Base-by-base conservation (phyloP, 2,888 invertebrate species). In the Calameuta idolon region DNA sequence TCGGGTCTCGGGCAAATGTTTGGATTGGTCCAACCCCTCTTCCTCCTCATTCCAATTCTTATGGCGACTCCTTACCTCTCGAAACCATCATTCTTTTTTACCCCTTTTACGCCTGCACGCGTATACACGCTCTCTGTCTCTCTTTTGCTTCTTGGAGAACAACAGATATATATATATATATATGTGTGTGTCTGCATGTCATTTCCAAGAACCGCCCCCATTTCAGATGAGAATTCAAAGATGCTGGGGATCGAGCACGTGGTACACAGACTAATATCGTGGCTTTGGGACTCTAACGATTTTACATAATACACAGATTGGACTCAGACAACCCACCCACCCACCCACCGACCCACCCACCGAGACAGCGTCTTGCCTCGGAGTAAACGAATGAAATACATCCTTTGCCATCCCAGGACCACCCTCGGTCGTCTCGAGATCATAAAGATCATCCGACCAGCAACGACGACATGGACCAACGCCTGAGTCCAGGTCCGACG, bases 301-400 rank as follows among this genome's bases (percentile, higher is more conserved):
- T 86, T 85, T 85, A 84, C 86, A 87, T 85, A 86, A 86, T 83
- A 83, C 85, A 84, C 85, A 86, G 87, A 86, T 86, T 86, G 86
- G 86, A 84, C 81, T 82, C 78, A 11, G 33, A 0, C 30, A 1
- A 4, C n/a, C 69, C 69, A 69, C 12, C 33, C 40, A 84, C 12
- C 33, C 40, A 84, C 81, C 83, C 81, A n/a, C 12, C 1, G 11
- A 40, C 12, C 33, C 40, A 83, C 81, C 83, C 81, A n/a, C 12
- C 1, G 30, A 40, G 40, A 30, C 69, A 30, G 15, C 12, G 30
- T 76, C 77, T 83, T 84, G 85, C 81, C 81, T 81, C 82, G 82
- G 84, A 84, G 83, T 81, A 74, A 75, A 74, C 81, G 84, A 84
- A 85, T 87, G 87, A 87, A 86, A 87, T 85, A 86, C 79, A 79